Evolutionary conservation across 2,797 vertebrate genomes (phyloP).

Genomic region (Vipera ursinii): DNA sequence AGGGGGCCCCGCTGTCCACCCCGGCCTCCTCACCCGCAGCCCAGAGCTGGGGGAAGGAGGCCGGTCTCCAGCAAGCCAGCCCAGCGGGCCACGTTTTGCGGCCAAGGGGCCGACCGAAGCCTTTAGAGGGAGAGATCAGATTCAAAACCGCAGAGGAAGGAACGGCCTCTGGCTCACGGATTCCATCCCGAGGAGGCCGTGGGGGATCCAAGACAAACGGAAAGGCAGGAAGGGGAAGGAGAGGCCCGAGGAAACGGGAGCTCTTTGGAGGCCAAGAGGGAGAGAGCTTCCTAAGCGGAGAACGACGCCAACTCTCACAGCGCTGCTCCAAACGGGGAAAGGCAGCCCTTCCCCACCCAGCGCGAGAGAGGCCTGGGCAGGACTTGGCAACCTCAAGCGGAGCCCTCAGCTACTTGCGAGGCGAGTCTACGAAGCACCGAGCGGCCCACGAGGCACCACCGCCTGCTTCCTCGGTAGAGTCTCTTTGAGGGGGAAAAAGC

Average conservation of each 20-base stretch:
- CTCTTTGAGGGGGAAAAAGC: neutral
- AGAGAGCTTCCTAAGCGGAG: neutral
- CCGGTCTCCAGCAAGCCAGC: neutral
- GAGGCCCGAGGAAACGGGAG: conserved; percentile 21
- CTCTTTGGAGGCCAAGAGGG: neutral
- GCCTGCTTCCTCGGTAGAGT: neutral
- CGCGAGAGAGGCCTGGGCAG: too few relatives aligned
- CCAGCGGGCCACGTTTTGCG: accelerated
- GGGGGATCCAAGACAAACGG: conserved; percentile 5
- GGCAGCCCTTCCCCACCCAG: too few relatives aligned
- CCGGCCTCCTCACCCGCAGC: too few relatives aligned
- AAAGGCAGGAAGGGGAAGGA: neutral
- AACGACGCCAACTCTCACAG: neutral
- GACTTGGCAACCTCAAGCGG: neutral
- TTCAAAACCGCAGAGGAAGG: neutral
- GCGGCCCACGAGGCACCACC: neutral
- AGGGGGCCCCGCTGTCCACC: too few relatives aligned
- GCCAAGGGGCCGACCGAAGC: neutral
- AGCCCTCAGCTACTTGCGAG: neutral
- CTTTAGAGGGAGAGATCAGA: neutral
- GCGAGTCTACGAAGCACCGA: too few relatives aligned
- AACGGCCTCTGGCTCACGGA: neutral
- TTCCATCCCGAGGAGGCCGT: neutral
- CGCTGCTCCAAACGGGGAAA: too few relatives aligned
- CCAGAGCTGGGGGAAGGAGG: neutral